Conservation (phyloP, 2,797 vertebrate genomes). For the Lates japonicus region DNA sequence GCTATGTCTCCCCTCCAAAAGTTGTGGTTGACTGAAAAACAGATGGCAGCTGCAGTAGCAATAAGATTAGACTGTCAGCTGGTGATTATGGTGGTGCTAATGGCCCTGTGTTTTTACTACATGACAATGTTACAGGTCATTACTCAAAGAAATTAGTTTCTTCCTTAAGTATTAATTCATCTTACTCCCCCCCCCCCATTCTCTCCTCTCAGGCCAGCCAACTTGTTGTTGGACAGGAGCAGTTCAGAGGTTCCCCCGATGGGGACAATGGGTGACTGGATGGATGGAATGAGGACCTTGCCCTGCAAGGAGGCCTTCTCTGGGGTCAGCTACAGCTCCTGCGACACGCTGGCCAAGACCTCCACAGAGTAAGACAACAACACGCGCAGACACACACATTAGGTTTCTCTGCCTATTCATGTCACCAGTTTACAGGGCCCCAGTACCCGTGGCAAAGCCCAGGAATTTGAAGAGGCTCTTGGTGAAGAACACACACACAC, state of each 20-base stretch:
- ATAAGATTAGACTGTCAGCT: constrained; percentile 23
- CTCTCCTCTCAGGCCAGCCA: constrained; percentile 88
- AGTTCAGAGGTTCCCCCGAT: constrained; percentile 91
- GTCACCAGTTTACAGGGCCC: constrained; percentile 61
- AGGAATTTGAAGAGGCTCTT: constrained; percentile 58
- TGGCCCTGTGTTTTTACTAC: constrained; percentile 26
- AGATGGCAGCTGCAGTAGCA: constrained; percentile 21
- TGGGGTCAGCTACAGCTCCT: constrained; percentile 97
- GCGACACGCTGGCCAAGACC: constrained; percentile 97
- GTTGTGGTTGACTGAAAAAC: constrained; percentile 7
- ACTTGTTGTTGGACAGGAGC: constrained; percentile 96
- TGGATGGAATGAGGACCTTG: constrained; percentile 93
- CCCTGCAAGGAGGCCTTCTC: constrained; percentile 97
- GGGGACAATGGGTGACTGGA: constrained; percentile 92
- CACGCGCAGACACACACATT: constrained; percentile 50
- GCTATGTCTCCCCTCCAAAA: constrained; percentile 8
- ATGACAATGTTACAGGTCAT: constrained; percentile 1
- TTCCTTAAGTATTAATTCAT: background rate
- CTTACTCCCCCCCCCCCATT: background rate
- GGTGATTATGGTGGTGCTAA: constrained; percentile 17
- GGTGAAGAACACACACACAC: constrained; percentile 53
- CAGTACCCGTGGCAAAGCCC: constrained; percentile 40
- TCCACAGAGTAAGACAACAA: constrained; percentile 93
- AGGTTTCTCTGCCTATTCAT: constrained; percentile 60
- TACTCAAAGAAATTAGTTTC: constrained; percentile 1